Conservation (phyloP, 2,888 invertebrate species). For the Cephus nigrinus region DNA sequence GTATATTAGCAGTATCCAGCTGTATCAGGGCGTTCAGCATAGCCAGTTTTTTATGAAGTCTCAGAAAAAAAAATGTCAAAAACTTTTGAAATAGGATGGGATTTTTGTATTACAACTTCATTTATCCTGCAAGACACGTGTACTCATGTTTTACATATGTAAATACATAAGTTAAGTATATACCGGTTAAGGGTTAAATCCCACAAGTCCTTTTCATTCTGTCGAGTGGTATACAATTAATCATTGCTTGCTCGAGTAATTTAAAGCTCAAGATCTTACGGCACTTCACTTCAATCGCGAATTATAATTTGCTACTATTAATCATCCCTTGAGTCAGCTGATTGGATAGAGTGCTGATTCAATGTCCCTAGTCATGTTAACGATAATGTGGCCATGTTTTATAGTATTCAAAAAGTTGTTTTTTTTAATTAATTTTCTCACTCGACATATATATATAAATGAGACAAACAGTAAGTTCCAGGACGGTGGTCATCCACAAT, state of each 20-base stretch:
- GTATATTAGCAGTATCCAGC: neutral
- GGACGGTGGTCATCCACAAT: too few species aligned
- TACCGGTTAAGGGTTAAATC: conserved; percentile 1
- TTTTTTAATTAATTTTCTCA: neutral
- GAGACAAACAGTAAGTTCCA: too few species aligned
- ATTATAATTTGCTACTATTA: conserved; percentile 34
- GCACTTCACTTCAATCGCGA: conserved; percentile 28
- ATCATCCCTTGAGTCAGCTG: conserved; percentile 13
- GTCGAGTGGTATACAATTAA: neutral
- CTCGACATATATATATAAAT: too few species aligned
- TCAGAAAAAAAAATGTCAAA: neutral
- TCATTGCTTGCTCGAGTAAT: neutral
- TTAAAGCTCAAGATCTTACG: neutral
- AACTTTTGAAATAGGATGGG: neutral
- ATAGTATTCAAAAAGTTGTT: neutral
- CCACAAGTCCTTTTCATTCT: conserved; percentile 2
- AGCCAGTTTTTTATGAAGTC: neutral
- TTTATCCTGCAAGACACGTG: neutral
- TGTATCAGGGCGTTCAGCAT: neutral
- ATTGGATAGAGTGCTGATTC: neutral
- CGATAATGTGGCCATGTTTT: neutral
- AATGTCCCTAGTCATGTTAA: neutral
- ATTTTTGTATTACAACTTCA: neutral
- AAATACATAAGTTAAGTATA: neutral
- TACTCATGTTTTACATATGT: neutral